These are phyloP conservation scores for Leucosticte australis DNA, from an alignment of 2,113 vertebrate species.

Conservation along the genomic window DNA sequence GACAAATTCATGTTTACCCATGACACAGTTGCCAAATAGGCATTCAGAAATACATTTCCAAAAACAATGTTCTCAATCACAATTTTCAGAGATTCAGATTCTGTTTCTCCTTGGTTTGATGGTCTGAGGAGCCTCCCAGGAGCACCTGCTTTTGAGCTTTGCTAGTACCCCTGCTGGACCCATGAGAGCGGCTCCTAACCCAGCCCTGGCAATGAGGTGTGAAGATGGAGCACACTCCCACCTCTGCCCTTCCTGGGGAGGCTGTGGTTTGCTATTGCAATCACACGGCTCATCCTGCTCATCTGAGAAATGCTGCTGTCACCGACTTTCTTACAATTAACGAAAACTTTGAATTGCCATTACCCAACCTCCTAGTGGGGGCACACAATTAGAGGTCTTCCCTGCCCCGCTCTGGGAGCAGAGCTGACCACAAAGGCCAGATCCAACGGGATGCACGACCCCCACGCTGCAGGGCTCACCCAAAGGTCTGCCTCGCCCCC, in stretches of 20 bases:
- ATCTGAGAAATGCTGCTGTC: not conserved
- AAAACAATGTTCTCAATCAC: not conserved
- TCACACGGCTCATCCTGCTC: not conserved
- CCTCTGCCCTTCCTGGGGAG: not conserved
- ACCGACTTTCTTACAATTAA: not conserved
- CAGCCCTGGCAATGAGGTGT: not conserved
- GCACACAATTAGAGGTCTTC: not conserved
- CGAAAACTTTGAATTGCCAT: not conserved
- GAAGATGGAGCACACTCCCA: not conserved
- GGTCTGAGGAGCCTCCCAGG: not conserved
- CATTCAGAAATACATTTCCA: conserved; percentile 10
- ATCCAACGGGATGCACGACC: fast-evolving
- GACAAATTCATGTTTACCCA: not conserved
- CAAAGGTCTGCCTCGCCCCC: not conserved
- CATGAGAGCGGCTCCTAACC: fast-evolving
- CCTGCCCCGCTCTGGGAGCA: not conserved
- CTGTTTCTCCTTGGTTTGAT: not conserved
- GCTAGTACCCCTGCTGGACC: fast-evolving
- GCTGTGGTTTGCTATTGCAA: not conserved
- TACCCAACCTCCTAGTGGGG: not conserved
- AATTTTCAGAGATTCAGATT: not conserved
- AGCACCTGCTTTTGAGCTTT: not conserved
- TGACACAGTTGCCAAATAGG: not conserved
- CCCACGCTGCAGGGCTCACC: not conserved
- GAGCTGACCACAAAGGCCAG: not conserved